Base-by-base conservation (phyloP, 30 jellyfish, hydroid and myxozoan genomes). In the Cassiopea andromeda region DNA sequence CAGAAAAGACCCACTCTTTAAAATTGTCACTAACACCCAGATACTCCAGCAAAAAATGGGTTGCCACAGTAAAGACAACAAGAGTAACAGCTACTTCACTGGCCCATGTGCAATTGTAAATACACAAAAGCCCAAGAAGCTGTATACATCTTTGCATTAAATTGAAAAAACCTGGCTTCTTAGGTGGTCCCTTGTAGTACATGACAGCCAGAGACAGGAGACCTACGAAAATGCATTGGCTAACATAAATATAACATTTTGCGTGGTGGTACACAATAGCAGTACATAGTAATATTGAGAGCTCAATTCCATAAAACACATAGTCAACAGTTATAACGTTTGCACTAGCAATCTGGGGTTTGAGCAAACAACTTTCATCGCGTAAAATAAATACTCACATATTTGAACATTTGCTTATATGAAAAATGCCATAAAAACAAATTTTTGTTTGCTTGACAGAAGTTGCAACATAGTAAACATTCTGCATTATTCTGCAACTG, bases 101-200 rank as follows among this genome's bases (percentile, higher is more conserved):
- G 2, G 92, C 89, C 88, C 93, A 83, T 38, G 97, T 91, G 80
- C 98, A 75, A 60, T 84, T 84, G 87, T 85, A 96, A 4, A 96
- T 83, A 18, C 82, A 76, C 58, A 82, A 50, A 2, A 88, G 43
- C 7, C 98, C 99, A n/a, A 90, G 72, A 0, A 89, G 17, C 94
- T 96, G 99, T 87, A 96, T 61, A 18, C 84, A 38, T 97, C 98
- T 91, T 82, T 96, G 96, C 44, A 87, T 46, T 69, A 96, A 93
- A 80, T 96, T 91, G 87, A 96, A 78, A 9, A 89, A 77, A 16
- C 97, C 83, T 6, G 19, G 89, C 48, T 89, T 96, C 2, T 89
- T 71, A 14, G 97, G 96, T 5, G 98, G 98, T 18, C 97, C 99
- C 67, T 75, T 92, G 94, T 96, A 96, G 58, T 96, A 96, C 60